Evolutionary conservation across 2,113 vertebrate species (phyloP).

Genomic region (Cygnus buccinator): DNA sequence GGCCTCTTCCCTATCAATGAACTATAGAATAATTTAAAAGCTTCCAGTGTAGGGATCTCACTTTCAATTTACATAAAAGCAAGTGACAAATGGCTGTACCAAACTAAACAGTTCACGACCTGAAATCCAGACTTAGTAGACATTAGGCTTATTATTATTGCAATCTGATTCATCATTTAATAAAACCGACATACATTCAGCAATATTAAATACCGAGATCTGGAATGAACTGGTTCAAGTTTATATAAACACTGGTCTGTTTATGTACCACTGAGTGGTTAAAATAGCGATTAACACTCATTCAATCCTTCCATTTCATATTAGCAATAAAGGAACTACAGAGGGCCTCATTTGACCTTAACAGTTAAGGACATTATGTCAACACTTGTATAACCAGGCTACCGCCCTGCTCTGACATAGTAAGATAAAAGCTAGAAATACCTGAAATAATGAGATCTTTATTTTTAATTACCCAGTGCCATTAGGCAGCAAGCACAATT

Average conservation of each 20-base stretch:
- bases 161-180: not conserved
- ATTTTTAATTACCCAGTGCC: conserved; percentile 27
- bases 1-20: not conserved
- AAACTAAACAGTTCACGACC: not conserved
- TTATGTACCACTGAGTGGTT: not conserved
- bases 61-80: not conserved
- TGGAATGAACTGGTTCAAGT: rapidly evolving
- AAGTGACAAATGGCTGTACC: not conserved
- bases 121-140: not conserved
- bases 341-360: conserved; percentile 1
- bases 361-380: not conserved
- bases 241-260: not conserved
- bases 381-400: conserved; percentile 22
- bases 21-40: not conserved
- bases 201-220: not conserved
- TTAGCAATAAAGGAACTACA: not conserved
- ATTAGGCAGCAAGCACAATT: conserved; percentile 37
- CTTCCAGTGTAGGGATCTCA: not conserved
- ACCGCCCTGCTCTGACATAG: not conserved
- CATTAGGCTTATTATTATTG: not conserved
- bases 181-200: not conserved
- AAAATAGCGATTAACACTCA: not conserved
- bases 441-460: conserved; percentile 41
- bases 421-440: conserved; percentile 31
- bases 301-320: not conserved